Evolutionary conservation across 2,113 vertebrate species (phyloP).

Genomic region (Megaceryle torquata): DNA sequence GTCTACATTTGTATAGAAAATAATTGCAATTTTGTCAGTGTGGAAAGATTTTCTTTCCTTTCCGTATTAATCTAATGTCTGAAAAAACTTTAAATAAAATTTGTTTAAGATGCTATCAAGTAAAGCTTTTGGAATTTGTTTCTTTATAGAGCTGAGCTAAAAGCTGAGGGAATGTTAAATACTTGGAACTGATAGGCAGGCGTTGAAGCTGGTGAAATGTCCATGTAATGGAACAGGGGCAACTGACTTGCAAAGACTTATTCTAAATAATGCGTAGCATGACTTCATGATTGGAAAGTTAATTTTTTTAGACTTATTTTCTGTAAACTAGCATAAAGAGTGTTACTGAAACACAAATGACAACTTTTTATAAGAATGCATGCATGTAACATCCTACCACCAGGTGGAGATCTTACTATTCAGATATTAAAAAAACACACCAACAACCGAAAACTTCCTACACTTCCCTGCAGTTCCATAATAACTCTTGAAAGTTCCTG

Average conservation of each 20-base stretch:
- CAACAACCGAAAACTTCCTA: not conserved
- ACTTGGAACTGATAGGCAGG: not conserved
- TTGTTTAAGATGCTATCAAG: not conserved
- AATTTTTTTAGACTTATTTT: not conserved
- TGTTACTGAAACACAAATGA: not conserved
- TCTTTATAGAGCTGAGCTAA: not conserved
- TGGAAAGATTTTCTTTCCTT: not conserved
- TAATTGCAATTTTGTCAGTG: not conserved
- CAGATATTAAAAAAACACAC: not conserved
- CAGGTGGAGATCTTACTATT: conserved; percentile 25
- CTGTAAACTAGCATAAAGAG: not conserved
- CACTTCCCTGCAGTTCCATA: not conserved
- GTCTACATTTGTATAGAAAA: not conserved
- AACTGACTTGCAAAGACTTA: not conserved
- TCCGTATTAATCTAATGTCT: not conserved
- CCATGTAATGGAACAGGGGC: not conserved
- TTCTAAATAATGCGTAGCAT: not conserved
- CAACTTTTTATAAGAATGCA: not conserved
- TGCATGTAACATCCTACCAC: not conserved
- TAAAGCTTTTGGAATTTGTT: not conserved
- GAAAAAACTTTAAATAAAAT: not conserved
- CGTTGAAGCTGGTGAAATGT: not conserved
- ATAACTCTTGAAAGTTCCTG: not conserved
- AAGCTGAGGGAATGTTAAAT: not conserved
- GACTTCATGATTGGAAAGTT: not conserved